Evolutionary conservation across 2,113 vertebrate species (phyloP), one percentile per base, ranked within the genome.

Genomic region (Epinephelus cyanopodus): DNA sequence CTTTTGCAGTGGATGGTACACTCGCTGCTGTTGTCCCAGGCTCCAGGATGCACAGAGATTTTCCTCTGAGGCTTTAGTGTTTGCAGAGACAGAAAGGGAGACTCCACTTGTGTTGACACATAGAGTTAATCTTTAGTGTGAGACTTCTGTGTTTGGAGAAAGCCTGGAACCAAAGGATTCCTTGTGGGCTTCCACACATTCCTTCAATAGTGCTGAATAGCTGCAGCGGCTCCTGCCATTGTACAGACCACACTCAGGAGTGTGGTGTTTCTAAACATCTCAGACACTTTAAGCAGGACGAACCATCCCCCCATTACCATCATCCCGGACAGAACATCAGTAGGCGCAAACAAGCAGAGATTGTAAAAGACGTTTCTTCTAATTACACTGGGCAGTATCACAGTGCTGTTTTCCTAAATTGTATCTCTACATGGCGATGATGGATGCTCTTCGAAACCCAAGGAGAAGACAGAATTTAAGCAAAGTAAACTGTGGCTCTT

Each of bases 161-260:
- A 93, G 47, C 47, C 78, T 90, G 92, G 91, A 95, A 95, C 90
- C 84, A 89, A 88, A 90, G 82, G 93, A 94, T 94, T 93, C 94
- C 89, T 94, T 89, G 81, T 83, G 87, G 90, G 89, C 93, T 95
- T 94, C 92, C 83, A 86, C 89, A 87, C 93, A 96, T 95, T 95
- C 95, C 93, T 95, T 47, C 45, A 67, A n/a, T 77, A 56, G 83
- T 68, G 86, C 89, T 88, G 90, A 94, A 90, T 86, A 89, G 89
- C 83, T 87, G 76, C 85, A 61, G 63, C 53, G 86, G 77, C 64
- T 63, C 70, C 64, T 87, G 77, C 92, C 84, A 90, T 95, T 95
- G 93, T 92, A 67, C 86, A 89, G 89, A 92, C 85, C 92, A 91
- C 93, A 90, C 92, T 95, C 90, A 91, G 83, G 83, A 92, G 87